A percentile compares a stretch with the other conserved stretches of the same genome.
phyloP scores from a whole-genome alignment of 2,113 vertebrate species.

The Ellobius talpinus region DNA sequence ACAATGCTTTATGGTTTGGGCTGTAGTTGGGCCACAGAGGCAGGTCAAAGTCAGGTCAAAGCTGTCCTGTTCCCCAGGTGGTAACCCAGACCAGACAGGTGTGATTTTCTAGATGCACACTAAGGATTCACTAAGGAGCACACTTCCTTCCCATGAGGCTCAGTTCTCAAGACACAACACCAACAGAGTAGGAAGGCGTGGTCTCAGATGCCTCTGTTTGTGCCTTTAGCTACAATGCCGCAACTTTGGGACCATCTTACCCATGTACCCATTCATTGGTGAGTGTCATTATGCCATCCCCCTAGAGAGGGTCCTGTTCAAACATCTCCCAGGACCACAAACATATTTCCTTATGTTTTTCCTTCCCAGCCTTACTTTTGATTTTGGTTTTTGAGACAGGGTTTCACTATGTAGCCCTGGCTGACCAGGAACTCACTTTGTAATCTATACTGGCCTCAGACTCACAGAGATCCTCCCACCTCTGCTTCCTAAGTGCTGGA shows the following conservation, averaged over 20 bases:
- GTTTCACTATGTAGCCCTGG: neutral
- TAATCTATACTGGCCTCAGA: neutral
- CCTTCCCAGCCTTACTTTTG: neutral
- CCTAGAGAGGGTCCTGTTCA: neutral
- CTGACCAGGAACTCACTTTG: neutral
- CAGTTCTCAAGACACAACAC: neutral
- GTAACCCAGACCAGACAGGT: neutral
- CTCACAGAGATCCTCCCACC: neutral
- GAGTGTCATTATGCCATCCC: neutral
- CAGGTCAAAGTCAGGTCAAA: neutral
- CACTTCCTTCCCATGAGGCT: neutral
- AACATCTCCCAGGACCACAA: neutral
- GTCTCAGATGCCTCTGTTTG: neutral
- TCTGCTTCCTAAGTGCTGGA: neutral
- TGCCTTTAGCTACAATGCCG: neutral
- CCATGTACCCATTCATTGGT: neutral
- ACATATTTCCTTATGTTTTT: neutral
- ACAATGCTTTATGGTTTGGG: neutral
- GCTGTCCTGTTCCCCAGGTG: neutral
- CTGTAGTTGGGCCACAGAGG: neutral
- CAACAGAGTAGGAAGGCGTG: neutral
- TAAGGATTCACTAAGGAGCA: neutral
- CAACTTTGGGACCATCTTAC: neutral
- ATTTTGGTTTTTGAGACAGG: neutral
- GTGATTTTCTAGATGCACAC: neutral